These are phyloP conservation scores for Melikaiella ostensackeni DNA, from an alignment of 2,888 invertebrate species.

Conservation along the genomic window DNA sequence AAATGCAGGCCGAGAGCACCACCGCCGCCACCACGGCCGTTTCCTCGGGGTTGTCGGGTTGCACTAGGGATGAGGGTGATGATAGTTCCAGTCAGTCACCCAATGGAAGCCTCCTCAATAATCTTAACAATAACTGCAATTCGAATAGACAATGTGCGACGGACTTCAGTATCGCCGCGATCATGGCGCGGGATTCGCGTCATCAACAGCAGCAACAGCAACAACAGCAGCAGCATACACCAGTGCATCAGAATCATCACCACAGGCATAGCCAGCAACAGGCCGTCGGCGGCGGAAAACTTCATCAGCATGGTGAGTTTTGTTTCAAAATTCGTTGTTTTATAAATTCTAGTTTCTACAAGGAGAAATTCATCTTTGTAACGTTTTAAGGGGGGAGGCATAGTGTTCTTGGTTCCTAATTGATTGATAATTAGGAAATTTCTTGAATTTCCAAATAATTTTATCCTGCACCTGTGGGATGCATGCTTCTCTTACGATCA, in stretches of 20 bases:
- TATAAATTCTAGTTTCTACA: neutral
- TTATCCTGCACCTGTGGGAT: neutral
- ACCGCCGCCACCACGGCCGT: constrained; percentile 66
- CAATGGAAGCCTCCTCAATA: constrained; percentile 71
- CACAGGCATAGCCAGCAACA: constrained; percentile 68
- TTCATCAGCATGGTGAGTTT: constrained; percentile 72
- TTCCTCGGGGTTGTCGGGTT: constrained; percentile 69
- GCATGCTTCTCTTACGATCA: neutral
- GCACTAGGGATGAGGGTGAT: constrained; percentile 80
- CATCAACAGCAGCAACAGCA: constrained; percentile 81
- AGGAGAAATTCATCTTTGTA: neutral
- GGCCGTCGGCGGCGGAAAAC: constrained; percentile 72
- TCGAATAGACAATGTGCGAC: constrained; percentile 89
- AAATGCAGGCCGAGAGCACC: constrained; percentile 78
- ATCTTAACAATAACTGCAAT: constrained; percentile 72
- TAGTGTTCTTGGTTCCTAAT: too few relatives aligned
- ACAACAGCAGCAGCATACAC: constrained; percentile 60
- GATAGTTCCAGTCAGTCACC: constrained; percentile 81
- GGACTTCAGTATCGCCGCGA: constrained; percentile 90
- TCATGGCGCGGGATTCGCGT: constrained; percentile 88
- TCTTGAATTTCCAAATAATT: neutral
- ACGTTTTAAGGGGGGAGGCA: neutral
- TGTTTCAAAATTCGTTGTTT: neutral
- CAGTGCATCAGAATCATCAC: constrained; percentile 54
- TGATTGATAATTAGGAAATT: neutral